Percentiles rank a stretch among this genome's conserved stretches.
These are phyloP conservation scores for Cheilinus undulatus DNA, from an alignment of 2,113 vertebrate genomes.

Conservation along the genomic window DNA sequence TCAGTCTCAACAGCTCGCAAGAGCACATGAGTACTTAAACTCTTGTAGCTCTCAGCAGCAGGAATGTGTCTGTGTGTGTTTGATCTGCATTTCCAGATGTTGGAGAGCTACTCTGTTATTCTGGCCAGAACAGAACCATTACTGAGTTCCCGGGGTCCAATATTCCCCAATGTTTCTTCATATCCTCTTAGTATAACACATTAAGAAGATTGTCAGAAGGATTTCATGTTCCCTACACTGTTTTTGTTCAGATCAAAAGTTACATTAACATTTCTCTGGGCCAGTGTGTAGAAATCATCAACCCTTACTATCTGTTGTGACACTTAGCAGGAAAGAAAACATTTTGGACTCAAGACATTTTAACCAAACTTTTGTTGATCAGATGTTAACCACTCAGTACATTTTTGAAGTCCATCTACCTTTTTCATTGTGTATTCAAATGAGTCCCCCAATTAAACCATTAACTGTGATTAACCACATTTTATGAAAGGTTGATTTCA, in stretches of 20 bases:
- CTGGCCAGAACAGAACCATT: neutral
- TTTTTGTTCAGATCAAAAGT: neutral
- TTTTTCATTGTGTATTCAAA: too few relatives aligned
- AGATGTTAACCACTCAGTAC: too few relatives aligned
- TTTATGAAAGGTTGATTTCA: too few relatives aligned
- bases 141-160: neutral
- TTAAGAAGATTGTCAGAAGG: neutral
- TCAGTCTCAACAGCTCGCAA: neutral
- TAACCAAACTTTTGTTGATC: neutral
- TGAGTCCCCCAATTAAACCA: too few relatives aligned
- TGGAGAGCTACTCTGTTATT: neutral
- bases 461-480: too few relatives aligned
- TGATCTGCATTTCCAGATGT: conserved; percentile 22
- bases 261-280: neutral
- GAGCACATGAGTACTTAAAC: neutral
- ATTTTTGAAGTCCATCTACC: too few relatives aligned
- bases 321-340: neutral
- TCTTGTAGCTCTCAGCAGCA: neutral
- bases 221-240: neutral
- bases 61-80: neutral
- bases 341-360: neutral
- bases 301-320: neutral
- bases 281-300: neutral
- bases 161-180: neutral
- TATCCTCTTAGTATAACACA: conserved; percentile 1